These are phyloP conservation scores for Philonicus albiceps DNA, from an alignment of 2,888 invertebrate genomes.

Conservation along the genomic window DNA sequence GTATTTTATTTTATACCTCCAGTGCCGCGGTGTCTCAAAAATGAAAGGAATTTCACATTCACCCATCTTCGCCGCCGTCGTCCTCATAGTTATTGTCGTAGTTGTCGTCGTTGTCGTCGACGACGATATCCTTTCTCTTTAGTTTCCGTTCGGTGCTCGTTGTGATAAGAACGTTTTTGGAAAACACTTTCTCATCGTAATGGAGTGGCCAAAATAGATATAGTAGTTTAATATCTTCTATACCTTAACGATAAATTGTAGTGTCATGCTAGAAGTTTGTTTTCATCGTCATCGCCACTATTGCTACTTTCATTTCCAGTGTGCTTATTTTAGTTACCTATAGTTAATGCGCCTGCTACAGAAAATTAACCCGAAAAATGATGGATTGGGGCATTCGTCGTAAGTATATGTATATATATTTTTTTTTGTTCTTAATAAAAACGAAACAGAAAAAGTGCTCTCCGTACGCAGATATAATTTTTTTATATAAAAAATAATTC, in stretches of 20 bases:
- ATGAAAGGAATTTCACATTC: background rate
- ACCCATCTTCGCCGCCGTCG: background rate
- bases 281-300: background rate
- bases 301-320: background rate
- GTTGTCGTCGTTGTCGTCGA: background rate
- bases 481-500: background rate
- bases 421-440: background rate
- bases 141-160: conserved; percentile 32
- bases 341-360: background rate
- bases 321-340: background rate
- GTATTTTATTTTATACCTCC: background rate
- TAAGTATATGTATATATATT: too few species aligned
- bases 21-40: background rate
- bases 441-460: background rate
- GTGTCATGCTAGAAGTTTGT: conserved; percentile 14
- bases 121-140: background rate
- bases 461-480: background rate
- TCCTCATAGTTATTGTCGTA: background rate
- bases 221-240: background rate
- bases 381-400: conserved; percentile 80
- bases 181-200: background rate
- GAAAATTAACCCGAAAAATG: conserved; percentile 63
- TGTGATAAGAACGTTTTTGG: background rate
- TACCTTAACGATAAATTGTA: background rate
- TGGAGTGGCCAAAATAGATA: conserved; percentile 24